Evolutionary conservation across 1,140 invertebrate species (phyloP), one percentile per base, ranked within the genome.

Genomic region (Propsilocerus akamusi): DNA sequence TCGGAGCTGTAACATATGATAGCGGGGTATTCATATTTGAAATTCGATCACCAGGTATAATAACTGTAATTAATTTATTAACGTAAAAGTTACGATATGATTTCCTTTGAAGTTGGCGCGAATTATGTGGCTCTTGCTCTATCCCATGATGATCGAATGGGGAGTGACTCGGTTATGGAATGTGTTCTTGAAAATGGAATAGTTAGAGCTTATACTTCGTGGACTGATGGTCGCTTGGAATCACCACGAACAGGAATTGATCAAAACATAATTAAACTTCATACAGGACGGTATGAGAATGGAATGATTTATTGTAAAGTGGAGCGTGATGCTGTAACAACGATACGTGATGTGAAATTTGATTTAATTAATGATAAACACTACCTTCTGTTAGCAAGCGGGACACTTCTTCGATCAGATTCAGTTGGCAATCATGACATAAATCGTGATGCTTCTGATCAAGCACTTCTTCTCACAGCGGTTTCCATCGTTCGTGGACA

Each of bases 121-220:
- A 17, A 37, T 58, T 83, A 81, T 53, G 74, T 86, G 2, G 83
- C 82, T 0, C 72, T 82, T 8, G 85, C 75, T 8, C 63, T 88
- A 4, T 86, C 82, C 11, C 59, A 68, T 4, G 82, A 87, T 58
- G 67, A 65, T 4, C 73, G 75, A 61, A 87, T 87, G 84, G 85
- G 83, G 14, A 75, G 79, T 26, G 86, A 90, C 62, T 81, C 75
- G 53, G 83, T 88, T 0, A 76, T 84, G 54, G 86, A 87, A 58
- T 92, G 87, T 58, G 68, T 74, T 14, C 71, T 75, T 37, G 69
- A 76, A 41, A 68, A 68, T 47, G 70, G 69, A 28, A 62, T 64
- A 53, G 68, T 85, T 5, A 69, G 65, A 49, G 64, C 78, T 2
- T 75, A 75, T 57, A 78, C 78, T 58, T 84, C 80, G 4, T 83